A percentile compares a stretch with the other conserved stretches of the same genome.
These are phyloP conservation scores for Microplitis manilae DNA, from an alignment of 2,888 invertebrate species.

Conservation along the genomic window DNA sequence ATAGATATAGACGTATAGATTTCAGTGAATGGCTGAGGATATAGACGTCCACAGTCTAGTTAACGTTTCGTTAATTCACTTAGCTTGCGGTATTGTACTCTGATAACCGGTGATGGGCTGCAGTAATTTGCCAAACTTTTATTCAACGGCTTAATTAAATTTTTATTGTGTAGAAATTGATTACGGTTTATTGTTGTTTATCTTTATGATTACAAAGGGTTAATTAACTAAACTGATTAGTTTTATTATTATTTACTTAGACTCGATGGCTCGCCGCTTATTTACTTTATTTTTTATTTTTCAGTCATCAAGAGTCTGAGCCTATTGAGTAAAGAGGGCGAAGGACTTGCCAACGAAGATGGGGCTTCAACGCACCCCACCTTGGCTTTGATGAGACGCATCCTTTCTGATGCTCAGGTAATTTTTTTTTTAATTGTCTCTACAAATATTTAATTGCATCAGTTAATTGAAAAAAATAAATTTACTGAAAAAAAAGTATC, in stretches of 20 bases:
- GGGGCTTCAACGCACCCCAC: slow-evolving; percentile 76
- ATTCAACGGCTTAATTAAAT: neutral
- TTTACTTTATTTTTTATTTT: slow-evolving; percentile 44
- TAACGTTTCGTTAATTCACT: neutral
- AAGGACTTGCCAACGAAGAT: slow-evolving; percentile 66
- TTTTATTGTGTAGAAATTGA: neutral
- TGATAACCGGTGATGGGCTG: slow-evolving; percentile 3
- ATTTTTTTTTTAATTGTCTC: slow-evolving; percentile 25
- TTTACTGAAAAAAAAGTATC: neutral
- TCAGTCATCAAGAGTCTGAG: slow-evolving; percentile 68
- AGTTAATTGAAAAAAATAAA: neutral
- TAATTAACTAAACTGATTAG: neutral
- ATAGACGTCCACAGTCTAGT: neutral
- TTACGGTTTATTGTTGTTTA: neutral
- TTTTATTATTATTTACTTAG: neutral
- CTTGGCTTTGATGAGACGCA: slow-evolving; percentile 89
- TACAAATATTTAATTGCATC: slow-evolving; percentile 39
- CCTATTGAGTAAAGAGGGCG: slow-evolving; percentile 66
- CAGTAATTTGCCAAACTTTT: slow-evolving; percentile 5
- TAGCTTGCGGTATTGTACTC: neutral
- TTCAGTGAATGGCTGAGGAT: neutral
- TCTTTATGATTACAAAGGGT: neutral
- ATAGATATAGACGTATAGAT: neutral
- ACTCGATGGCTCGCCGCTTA: neutral
- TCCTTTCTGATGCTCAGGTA: slow-evolving; percentile 90